Conservation (phyloP, 2,797 vertebrate genomes). For the Gastrophryne carolinensis region DNA sequence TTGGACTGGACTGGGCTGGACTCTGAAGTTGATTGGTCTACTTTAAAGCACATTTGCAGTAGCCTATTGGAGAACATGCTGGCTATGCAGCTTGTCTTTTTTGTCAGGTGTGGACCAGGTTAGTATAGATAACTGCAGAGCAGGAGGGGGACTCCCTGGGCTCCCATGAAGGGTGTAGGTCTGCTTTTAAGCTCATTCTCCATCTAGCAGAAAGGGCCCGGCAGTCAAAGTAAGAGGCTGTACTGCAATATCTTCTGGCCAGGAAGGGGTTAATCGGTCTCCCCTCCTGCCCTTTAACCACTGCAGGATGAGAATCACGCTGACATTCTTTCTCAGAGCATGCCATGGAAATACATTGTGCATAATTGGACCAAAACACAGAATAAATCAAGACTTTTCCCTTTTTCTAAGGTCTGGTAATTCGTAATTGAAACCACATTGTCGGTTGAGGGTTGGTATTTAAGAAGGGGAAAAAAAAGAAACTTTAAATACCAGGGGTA, state of each 20-base stretch:
- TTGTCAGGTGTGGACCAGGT: no score
- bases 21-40: no score
- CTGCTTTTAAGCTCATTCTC: no score
- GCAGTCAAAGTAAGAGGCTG: background rate
- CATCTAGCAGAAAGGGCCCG: background rate
- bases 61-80: no score
- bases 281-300: conserved; percentile 74
- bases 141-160: no score
- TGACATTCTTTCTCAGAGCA: conserved; percentile 86
- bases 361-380: conserved; percentile 82
- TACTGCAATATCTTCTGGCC: no score
- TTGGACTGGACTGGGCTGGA: no score
- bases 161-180: no score
- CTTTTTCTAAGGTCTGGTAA: conserved; percentile 70
- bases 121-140: no score
- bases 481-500: conserved; percentile 35
- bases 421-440: conserved; percentile 96
- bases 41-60: no score
- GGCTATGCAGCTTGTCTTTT: no score
- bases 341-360: conserved; percentile 80
- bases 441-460: conserved; percentile 64
- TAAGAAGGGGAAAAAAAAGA: conserved; percentile 44
- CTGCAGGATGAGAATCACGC: conserved; percentile 78
- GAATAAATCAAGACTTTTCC: conserved; percentile 86
- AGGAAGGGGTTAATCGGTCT: conserved; percentile 69